Evolutionary conservation across 2,888 invertebrate genomes (phyloP), one percentile per base, ranked within the genome.

Genomic region (Eilema griseolum): DNA sequence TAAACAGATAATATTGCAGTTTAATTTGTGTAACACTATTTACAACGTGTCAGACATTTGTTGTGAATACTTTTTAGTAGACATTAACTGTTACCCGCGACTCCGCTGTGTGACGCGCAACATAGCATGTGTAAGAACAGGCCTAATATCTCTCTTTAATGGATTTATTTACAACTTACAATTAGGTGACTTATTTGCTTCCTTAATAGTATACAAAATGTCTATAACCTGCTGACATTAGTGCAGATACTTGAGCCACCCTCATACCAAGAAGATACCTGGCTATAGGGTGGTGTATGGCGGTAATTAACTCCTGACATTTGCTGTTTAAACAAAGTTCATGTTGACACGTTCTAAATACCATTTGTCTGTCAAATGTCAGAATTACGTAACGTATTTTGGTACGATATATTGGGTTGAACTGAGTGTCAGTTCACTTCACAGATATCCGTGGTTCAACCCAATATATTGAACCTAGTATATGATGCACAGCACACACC

Each of bases 311-410:
- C 76, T 74, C 61, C 46, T 83, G 83, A 69, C 80, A 83, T 83
- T 83, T 79, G 72, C 66, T 72, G 75, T 77, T 77, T 83, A 80
- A 81, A 80, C 78, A 83, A 83, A 77, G 82, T 80, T 83, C 78
- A 77, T 73, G 73, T 67, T 76, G 66, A 78, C 76, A 72, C 72
- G 61, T 37, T 61, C 26, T 20, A 46, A 61, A 16, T 70, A 71
- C 61, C 74, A 73, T 77, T 80, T 77, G 33, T 26, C 52, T 63
- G 69, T 66, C 23, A 31, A 78, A 78, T 78, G 76, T 61, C 69
- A 61, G 33, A 60, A 66, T 8, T 26, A 2, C 41, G 26, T 62
- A 62, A 41, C 11, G 41, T 5, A 16, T 37, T 24, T 62, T 24
- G 46, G 11, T 65, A 20, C 11, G 46, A 46, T 52, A n/a, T n/a